phyloP scores from a whole-genome alignment of 2,113 vertebrate species.

The Forbesichthys agassizii region DNA sequence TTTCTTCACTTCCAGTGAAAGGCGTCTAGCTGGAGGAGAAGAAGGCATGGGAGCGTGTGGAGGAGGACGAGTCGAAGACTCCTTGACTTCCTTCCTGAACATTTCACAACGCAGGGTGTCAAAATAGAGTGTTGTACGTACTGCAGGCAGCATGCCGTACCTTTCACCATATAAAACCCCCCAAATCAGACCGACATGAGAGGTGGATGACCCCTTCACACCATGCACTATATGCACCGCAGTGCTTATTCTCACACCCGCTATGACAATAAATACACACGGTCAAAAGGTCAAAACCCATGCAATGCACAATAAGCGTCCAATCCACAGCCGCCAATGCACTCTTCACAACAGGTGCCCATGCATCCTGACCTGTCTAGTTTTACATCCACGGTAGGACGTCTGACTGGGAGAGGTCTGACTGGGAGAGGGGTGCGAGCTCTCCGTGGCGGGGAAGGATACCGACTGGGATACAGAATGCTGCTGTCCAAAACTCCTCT shows the following conservation, averaged over 20 bases:
- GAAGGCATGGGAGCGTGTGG: constrained; percentile 8
- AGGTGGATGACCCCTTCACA: constrained; percentile 28
- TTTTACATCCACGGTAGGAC: constrained; percentile 39
- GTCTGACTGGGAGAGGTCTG: constrained; percentile 57
- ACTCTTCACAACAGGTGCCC: background rate
- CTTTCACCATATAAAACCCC: background rate
- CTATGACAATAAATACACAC: constrained; percentile 8
- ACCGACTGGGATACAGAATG: constrained; percentile 61
- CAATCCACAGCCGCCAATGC: background rate
- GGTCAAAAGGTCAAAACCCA: background rate
- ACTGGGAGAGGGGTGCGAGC: constrained; percentile 32
- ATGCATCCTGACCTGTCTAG: constrained; percentile 59
- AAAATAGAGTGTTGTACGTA: background rate
- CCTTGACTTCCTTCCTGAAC: constrained; percentile 69
- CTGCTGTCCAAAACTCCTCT: constrained; percentile 69
- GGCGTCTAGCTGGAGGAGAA: constrained; percentile 35
- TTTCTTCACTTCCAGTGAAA: constrained; percentile 57
- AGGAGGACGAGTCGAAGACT: constrained; percentile 37
- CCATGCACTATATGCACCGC: constrained; percentile 49
- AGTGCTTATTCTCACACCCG: background rate
- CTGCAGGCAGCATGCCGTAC: background rate
- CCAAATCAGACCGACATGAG: background rate
- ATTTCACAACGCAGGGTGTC: constrained; percentile 24
- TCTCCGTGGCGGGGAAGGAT: constrained; percentile 61
- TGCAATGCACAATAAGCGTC: background rate